Conservation (phyloP, 2,888 invertebrate genomes). For the Anarsia innoxiella region DNA sequence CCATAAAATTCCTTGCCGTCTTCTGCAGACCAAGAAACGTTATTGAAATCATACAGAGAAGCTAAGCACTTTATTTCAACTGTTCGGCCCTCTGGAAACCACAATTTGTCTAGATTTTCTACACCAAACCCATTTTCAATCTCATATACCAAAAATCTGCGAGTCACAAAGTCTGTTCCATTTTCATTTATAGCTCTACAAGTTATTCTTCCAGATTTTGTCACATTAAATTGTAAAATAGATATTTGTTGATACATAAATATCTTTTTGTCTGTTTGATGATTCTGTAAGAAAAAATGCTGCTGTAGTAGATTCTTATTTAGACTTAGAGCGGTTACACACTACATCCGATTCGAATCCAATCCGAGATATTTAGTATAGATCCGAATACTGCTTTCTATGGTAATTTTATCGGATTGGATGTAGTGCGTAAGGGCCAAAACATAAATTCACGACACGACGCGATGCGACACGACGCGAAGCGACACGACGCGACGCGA, state of each 20-base stretch:
- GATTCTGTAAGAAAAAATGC: slow-evolving; percentile 24
- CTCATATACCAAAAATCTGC: slow-evolving; percentile 43
- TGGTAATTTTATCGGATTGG: too few relatives aligned
- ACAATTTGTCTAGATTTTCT: slow-evolving; percentile 25
- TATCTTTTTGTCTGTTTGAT: not conserved
- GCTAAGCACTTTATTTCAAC: slow-evolving; percentile 45
- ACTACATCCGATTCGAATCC: too few relatives aligned
- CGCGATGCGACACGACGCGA: too few relatives aligned
- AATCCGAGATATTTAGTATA: too few relatives aligned
- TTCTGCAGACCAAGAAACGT: slow-evolving; percentile 42
- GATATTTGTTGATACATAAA: slow-evolving; percentile 32
- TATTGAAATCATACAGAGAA: slow-evolving; percentile 42
- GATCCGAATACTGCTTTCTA: too few relatives aligned
- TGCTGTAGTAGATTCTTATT: too few relatives aligned
- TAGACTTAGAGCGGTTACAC: too few relatives aligned
- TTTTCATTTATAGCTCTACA: slow-evolving; percentile 37
- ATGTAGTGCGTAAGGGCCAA: too few relatives aligned
- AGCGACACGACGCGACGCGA: too few relatives aligned
- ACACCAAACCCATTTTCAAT: slow-evolving; percentile 50
- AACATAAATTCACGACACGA: too few relatives aligned
- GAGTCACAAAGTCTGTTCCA: slow-evolving; percentile 12
- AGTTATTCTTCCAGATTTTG: slow-evolving; percentile 36
- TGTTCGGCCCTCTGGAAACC: slow-evolving; percentile 40
- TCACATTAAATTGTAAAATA: slow-evolving; percentile 28
- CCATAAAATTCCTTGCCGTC: slow-evolving; percentile 22